Base-by-base conservation (phyloP, 2,888 invertebrate species). In the Tortricodes alternella region DNA sequence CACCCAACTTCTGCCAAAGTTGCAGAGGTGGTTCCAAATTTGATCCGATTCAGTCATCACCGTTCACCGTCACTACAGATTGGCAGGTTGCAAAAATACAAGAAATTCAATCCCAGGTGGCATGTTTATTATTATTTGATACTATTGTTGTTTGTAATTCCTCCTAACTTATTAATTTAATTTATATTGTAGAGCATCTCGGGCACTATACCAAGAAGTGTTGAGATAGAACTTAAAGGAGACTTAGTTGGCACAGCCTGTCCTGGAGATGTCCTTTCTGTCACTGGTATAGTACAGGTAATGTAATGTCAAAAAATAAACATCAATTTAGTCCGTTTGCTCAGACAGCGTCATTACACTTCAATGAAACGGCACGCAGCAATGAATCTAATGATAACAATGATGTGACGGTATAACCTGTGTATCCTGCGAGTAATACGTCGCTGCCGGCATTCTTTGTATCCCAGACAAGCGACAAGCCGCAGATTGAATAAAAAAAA, bases 211-310 rank as follows among this genome's bases (percentile, higher is more conserved):
- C 96, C 97, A 1, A 91, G 95, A 61, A 95, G 94, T 63, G 92
- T 98, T 21, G 97, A 98, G 75, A 95, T 98, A 75, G 96, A 98
- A 79, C 86, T 98, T 5, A 93, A 94, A 49, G 93, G 95, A 59
- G 97, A 97, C 83, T 88, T 98, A 38, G 96, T 97, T 1, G 95
- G 96, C 63, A 91, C 93, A 18, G 96, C 97, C 62, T 93, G 95
- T 63, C 96, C 98, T 8, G 98, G 98, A 1, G 97, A 98, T 87
- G 94, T 96, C 65, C 92, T 98, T 0, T 95, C 95, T 9, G 91
- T 98, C 7, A 95, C 95, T 53, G 99, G 98, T 24, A 93, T 97
- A 61, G 93, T 98, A 15, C 97, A 96, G 90, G 94, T 95, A 69
- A n/a, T 65, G 49, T 57, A 61, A 23, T 34, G 24, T 9, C 3